Evolutionary conservation across 2,113 vertebrate species (phyloP), one percentile per base, ranked within the genome.

Genomic region (Geothlypis trichas): DNA sequence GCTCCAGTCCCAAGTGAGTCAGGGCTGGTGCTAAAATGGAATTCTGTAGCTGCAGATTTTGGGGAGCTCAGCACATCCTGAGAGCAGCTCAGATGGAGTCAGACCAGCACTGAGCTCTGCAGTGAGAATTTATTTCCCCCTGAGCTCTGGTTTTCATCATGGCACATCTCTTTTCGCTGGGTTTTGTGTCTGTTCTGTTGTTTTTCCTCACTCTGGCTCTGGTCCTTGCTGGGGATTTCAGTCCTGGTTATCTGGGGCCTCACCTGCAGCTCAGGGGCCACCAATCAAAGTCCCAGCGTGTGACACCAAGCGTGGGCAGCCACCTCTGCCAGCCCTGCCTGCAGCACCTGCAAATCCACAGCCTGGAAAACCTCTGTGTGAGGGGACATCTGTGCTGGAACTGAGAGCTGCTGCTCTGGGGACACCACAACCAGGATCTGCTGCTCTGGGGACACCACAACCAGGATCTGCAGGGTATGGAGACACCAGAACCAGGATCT

Each of bases 321-420:
- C 7, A 33, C 23, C 15, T 67, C 58, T 81, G 80, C 42, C 42
- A 68, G 0, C 6, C 19, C 3, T 28, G 22, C 37, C 49, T 65
- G 57, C 27, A 57, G 46, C 44, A n/a, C 7, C 72, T 59, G 33
- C 10, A n/a, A 52, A 78, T 4, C 18, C 52, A 41, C 65, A 78
- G 39, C 63, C 57, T 49, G 55, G 31, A 26, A 11, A 7, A 0
- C 3, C 0, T 2, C 7, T 4, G 31, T 0, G 3, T 11, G 72
- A 33, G 8, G 62, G 49, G 33, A 49, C 37, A 46, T 10, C 11
- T 7, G 42, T 31, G 13, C 7, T 2, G 2, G 30, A 61, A 65
- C 15, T 13, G 31, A 24, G 37, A 47, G 4, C 20, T 42, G 66
- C 44, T 51, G 44, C 3, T 44, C 28, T 79, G 13, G 31, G 3